These are phyloP conservation scores for Erebia aethiops DNA, from an alignment of 2,888 invertebrate genomes.

Conservation along the genomic window DNA sequence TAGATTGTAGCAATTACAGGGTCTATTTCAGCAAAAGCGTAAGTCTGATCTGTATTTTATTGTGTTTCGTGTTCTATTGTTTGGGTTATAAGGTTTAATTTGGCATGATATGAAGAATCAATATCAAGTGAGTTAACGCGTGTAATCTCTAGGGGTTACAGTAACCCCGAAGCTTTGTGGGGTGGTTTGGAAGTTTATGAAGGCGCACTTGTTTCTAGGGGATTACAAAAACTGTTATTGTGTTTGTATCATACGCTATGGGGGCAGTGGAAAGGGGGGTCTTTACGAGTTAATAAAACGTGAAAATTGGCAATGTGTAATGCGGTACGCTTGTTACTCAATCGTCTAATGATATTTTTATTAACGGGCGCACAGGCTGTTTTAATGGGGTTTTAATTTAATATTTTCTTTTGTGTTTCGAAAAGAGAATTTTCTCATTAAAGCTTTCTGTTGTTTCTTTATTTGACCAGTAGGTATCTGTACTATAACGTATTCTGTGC, in stretches of 20 bases:
- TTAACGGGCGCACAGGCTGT: slow-evolving; percentile 55
- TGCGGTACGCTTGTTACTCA: slow-evolving; percentile 48
- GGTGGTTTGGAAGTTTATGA: slow-evolving; percentile 77
- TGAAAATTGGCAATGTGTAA: slow-evolving; percentile 58
- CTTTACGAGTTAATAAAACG: slow-evolving; percentile 79
- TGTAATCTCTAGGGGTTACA: slow-evolving; percentile 63
- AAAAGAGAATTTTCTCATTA: background rate
- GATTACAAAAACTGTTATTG: slow-evolving; percentile 79
- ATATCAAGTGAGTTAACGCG: slow-evolving; percentile 69
- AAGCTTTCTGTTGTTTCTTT: background rate
- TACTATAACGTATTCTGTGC: no score
- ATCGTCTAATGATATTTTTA: slow-evolving; percentile 56
- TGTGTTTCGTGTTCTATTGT: slow-evolving; percentile 42
- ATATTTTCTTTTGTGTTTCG: slow-evolving; percentile 2
- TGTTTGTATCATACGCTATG: slow-evolving; percentile 60
- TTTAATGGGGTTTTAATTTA: slow-evolving; percentile 41
- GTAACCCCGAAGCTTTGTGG: slow-evolving; percentile 73
- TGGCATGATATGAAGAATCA: slow-evolving; percentile 47
- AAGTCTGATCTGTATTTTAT: slow-evolving; percentile 35
- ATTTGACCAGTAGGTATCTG: no score
- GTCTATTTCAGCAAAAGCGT: slow-evolving; percentile 45
- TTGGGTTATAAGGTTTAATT: slow-evolving; percentile 39
- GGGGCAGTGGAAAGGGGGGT: slow-evolving; percentile 42
- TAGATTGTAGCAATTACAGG: slow-evolving; percentile 50
- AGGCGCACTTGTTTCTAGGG: slow-evolving; percentile 74